Evolutionary conservation across 2,888 invertebrate genomes (phyloP).

Genomic region (Parnassius orleans): DNA sequence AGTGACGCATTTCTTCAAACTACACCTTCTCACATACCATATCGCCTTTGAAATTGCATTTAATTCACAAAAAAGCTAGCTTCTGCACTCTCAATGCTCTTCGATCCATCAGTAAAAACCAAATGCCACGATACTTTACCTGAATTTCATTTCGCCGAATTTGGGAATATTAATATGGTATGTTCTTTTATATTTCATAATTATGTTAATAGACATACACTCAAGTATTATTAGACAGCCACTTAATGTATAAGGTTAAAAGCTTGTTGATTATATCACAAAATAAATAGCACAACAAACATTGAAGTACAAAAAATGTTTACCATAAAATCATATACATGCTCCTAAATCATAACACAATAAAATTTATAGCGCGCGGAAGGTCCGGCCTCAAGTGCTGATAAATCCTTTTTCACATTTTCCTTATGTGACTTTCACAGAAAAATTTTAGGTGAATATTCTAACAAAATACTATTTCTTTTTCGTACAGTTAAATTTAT

Average conservation of each 20-base stretch:
- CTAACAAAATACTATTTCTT: constrained; percentile 10
- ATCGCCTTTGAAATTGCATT: too few species aligned
- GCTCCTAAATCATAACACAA: constrained; percentile 61
- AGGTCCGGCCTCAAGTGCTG: constrained; percentile 26
- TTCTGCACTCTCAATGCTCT: too few species aligned
- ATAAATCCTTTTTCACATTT: constrained; percentile 26
- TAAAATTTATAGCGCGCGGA: constrained; percentile 28
- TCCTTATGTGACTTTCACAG: constrained; percentile 19
- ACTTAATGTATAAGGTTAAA: background rate
- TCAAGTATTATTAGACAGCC: too few species aligned
- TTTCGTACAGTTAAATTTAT: constrained; percentile 4
- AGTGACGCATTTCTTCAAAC: too few species aligned
- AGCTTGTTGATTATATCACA: background rate
- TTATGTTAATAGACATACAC: too few species aligned
- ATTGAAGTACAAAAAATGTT: constrained; percentile 68
- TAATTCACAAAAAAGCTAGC: too few species aligned
- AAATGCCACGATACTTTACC: too few species aligned
- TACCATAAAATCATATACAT: constrained; percentile 73
- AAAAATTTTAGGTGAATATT: constrained; percentile 21
- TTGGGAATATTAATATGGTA: too few species aligned
- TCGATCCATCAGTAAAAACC: too few species aligned
- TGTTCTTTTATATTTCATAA: too few species aligned
- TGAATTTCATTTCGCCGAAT: too few species aligned
- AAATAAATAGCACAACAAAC: constrained; percentile 43
- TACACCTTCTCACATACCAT: too few species aligned